These are phyloP conservation scores for Agonopterix heracliana DNA, from an alignment of 2,888 invertebrate species.

Conservation along the genomic window DNA sequence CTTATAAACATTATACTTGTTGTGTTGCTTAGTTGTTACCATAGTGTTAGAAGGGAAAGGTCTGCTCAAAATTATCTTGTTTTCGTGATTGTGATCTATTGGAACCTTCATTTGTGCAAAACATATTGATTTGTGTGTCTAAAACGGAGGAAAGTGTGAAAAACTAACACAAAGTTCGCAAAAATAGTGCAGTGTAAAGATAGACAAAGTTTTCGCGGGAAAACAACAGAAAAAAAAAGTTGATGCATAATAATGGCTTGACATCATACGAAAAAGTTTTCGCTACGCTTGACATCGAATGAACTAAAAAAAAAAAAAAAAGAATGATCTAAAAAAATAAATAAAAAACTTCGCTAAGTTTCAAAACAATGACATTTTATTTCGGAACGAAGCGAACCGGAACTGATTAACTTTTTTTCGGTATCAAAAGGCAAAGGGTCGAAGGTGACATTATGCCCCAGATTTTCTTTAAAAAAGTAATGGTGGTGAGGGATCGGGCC, in stretches of 20 bases:
- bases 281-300: slow-evolving; percentile 5
- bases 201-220: background rate
- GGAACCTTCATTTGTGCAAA: background rate
- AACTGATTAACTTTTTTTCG: background rate
- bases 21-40: slow-evolving; percentile 61
- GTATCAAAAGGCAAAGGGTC: slow-evolving; percentile 17
- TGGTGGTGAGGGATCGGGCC: slow-evolving; percentile 65
- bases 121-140: background rate
- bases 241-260: background rate
- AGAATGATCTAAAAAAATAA: too few relatives aligned
- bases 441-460: slow-evolving; percentile 64
- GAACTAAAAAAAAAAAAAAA: too few relatives aligned
- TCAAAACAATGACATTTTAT: slow-evolving; percentile 5
- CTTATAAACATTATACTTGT: slow-evolving; percentile 67
- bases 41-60: slow-evolving; percentile 62
- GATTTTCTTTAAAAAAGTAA: slow-evolving; percentile 74
- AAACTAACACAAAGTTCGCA: slow-evolving; percentile 2
- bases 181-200: slow-evolving; percentile 2
- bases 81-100: too few relatives aligned
- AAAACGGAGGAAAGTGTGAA: background rate
- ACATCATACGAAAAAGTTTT: background rate
- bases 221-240: background rate
- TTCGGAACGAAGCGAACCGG: slow-evolving; percentile 8
- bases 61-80: slow-evolving; percentile 26
- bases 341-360: background rate